These are phyloP conservation scores for Drosophila lacertosa DNA, from an alignment of 1,140 invertebrate species.

Conservation along the genomic window DNA sequence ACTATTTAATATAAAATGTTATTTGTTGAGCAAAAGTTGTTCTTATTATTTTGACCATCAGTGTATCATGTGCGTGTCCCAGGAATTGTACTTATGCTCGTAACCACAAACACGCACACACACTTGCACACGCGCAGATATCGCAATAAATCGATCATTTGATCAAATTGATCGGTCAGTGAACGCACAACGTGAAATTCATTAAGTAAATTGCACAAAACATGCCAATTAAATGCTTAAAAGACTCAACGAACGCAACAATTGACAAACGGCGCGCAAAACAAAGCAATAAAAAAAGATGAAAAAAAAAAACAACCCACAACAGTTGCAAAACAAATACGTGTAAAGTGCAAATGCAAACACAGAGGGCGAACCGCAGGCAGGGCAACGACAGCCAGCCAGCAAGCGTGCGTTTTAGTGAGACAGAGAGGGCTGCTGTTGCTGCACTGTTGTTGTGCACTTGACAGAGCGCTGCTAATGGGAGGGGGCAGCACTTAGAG, in stretches of 20 bases:
- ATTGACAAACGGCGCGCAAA: constrained; percentile 53
- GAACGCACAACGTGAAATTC: constrained; percentile 64
- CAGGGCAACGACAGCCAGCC: background rate
- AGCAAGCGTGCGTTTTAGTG: background rate
- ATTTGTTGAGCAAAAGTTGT: too few species aligned
- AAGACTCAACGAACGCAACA: constrained; percentile 41
- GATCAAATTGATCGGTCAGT: constrained; percentile 54
- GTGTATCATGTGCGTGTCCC: background rate
- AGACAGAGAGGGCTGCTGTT: constrained; percentile 10
- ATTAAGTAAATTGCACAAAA: constrained; percentile 68
- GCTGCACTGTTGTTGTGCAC: constrained; percentile 26
- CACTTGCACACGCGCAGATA: background rate
- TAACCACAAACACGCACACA: background rate
- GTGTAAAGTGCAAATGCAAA: constrained; percentile 36
- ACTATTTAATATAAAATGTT: too few species aligned
- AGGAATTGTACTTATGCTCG: too few species aligned
- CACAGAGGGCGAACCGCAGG: background rate
- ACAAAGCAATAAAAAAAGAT: constrained; percentile 60
- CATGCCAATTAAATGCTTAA: constrained; percentile 63
- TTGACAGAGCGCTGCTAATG: constrained; percentile 42
- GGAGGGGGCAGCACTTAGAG: background rate
- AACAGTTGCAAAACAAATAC: constrained; percentile 33
- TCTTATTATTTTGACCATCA: constrained; percentile 2
- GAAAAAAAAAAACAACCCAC: constrained; percentile 16
- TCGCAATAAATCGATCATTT: constrained; percentile 20